Evolutionary conservation across 2,113 vertebrate species (phyloP).

Genomic region (Craseonycteris thonglongyai): DNA sequence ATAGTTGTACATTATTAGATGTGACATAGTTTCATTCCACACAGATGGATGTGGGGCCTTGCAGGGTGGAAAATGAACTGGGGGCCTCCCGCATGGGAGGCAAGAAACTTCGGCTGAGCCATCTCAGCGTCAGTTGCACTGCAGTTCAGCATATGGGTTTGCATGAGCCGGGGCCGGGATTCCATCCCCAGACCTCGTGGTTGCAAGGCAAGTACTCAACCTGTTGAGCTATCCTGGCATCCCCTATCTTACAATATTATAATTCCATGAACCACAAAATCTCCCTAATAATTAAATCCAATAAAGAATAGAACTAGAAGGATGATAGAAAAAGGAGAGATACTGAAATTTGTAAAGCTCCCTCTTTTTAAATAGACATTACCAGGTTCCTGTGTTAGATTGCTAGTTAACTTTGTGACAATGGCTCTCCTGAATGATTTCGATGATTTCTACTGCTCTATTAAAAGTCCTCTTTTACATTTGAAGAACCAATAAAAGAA

Average conservation of each 20-base stretch:
- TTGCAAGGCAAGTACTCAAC: too few relatives aligned
- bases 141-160: too few relatives aligned
- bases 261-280: background rate
- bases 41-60: too few relatives aligned
- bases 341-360: background rate
- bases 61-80: too few relatives aligned
- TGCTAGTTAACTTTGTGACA: slow-evolving; percentile 37
- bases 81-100: too few relatives aligned
- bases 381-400: background rate
- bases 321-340: background rate
- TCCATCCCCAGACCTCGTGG: too few relatives aligned
- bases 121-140: too few relatives aligned
- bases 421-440: background rate
- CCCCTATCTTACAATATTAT: background rate
- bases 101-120: too few relatives aligned
- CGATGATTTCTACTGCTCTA: background rate
- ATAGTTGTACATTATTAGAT: too few relatives aligned
- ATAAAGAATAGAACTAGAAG: background rate
- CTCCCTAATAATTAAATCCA: slow-evolving; percentile 16
- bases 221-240: too few relatives aligned
- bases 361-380: background rate
- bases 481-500: slow-evolving; percentile 1
- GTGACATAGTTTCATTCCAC: too few relatives aligned
- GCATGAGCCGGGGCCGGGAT: too few relatives aligned
- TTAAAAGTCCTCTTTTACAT: slow-evolving; percentile 30